Evolutionary conservation across 2,888 invertebrate species (phyloP).

Genomic region (Trissolcus japonicus): DNA sequence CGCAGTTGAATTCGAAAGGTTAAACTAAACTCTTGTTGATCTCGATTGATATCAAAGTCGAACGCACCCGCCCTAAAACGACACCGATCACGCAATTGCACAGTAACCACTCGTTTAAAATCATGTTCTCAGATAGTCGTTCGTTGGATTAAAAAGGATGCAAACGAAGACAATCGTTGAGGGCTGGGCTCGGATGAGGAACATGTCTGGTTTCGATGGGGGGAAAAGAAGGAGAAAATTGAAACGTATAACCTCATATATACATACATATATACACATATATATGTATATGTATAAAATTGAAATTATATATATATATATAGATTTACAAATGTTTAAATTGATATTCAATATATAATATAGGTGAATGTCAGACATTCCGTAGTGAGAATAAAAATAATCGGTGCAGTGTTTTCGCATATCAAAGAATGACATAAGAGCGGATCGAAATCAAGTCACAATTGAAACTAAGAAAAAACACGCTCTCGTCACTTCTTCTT

Average conservation of each 20-base stretch:
- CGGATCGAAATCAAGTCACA: conserved; percentile 3
- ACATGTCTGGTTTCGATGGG: not conserved
- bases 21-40: not conserved
- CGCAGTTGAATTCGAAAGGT: not conserved
- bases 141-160: conserved; percentile 32
- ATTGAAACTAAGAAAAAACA: not conserved
- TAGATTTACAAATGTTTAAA: conserved; percentile 11
- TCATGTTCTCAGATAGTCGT: conserved; percentile 25
- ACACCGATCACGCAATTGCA: conserved; percentile 3
- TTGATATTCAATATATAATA: conserved; percentile 7
- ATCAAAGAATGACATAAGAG: conserved; percentile 9
- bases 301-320: conserved; percentile 18
- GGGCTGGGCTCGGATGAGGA: conserved; percentile 4
- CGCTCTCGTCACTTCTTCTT: not conserved
- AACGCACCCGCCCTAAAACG: not conserved
- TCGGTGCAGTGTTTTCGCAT: conserved; percentile 37
- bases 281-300: conserved; percentile 14
- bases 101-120: conserved; percentile 17
- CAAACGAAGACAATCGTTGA: conserved; percentile 9
- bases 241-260: conserved; percentile 22
- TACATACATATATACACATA: conserved; percentile 22
- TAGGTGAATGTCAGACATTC: conserved; percentile 11
- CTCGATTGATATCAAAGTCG: not conserved
- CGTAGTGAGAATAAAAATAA: conserved; percentile 35
- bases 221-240: not conserved